phyloP scores from a whole-genome alignment of 2,113 vertebrate genomes.

The Mystacornis crossleyi region DNA sequence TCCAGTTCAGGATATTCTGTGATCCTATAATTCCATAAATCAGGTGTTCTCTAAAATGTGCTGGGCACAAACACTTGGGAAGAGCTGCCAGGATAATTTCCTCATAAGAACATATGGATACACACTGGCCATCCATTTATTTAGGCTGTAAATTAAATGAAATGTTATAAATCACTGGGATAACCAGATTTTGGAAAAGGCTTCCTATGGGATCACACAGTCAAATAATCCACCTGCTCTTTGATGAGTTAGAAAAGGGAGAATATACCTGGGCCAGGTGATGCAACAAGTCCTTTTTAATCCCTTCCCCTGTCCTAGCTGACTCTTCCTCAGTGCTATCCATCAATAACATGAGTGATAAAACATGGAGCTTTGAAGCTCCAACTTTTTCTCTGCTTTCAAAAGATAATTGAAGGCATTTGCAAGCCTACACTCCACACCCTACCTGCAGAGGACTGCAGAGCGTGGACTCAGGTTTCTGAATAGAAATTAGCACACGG shows the following conservation, averaged over 20 bases:
- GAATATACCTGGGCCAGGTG: background rate
- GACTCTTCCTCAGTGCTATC: background rate
- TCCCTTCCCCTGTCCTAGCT: background rate
- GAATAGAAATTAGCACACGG: background rate
- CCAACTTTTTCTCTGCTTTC: background rate
- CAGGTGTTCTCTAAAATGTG: background rate
- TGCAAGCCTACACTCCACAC: background rate
- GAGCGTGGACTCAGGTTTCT: background rate
- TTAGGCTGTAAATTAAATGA: background rate
- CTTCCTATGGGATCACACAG: background rate
- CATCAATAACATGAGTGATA: background rate
- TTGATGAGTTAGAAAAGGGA: background rate
- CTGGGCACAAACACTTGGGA: background rate
- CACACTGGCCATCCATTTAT: background rate
- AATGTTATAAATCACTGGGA: background rate
- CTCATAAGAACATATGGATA: background rate
- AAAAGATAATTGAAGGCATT: background rate
- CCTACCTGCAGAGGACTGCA: background rate
- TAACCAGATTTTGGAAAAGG: background rate
- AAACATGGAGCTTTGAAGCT: background rate
- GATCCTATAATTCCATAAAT: background rate
- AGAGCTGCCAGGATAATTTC: background rate
- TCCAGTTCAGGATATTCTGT: background rate
- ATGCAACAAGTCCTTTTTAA: background rate
- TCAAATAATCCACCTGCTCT: background rate